Base-by-base conservation (phyloP, 2,888 invertebrate species). In the Glaucopsyche alexis region DNA sequence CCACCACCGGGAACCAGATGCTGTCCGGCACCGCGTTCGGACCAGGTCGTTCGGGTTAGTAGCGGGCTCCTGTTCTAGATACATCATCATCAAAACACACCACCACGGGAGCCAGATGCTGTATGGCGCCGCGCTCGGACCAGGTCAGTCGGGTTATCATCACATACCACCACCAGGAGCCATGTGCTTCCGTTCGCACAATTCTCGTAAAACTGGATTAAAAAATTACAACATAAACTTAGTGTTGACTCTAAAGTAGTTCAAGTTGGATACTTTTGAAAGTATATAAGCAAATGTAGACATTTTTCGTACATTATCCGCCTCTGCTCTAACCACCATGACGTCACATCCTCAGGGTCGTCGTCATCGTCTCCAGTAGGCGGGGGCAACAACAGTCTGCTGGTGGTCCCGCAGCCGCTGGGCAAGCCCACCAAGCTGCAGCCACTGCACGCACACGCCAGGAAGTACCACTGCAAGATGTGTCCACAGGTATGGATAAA, bases 381-480 rank as follows among this genome's bases (percentile, higher is more conserved):
- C 1, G 90, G 88, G 16, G 80, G 81, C 78, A 94, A 94, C 81
- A 88, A 88, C 69, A 91, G 92, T 0, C 94, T 98, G 81, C 94
- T 98, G 78, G 97, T 98, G 78, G 98, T 98, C 16, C 98, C 98
- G 7, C 98, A 98, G 84, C 98, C 98, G 19, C 94, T 97, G 74
- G 96, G 96, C 86, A 96, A 93, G 0, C 89, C 93, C 71, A 83
- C 87, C 5, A 91, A 93, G 79, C 82, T 93, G 76, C 92, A 92
- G 80, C 93, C 93, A 0, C 78, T 93, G 11, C 91, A 91, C 29
- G 90, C 92, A 0, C 93, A 93, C 78, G 90, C 93, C 72, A 84
- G 98, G 86, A 98, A 98, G 92, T 98, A 98, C 92, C 97, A 97
- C 88, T 98, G 98, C 95, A 98, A 98, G 93, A 98, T 98, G 98